Conservation (phyloP, 2,797 vertebrate species). For the Argya squamiceps region DNA sequence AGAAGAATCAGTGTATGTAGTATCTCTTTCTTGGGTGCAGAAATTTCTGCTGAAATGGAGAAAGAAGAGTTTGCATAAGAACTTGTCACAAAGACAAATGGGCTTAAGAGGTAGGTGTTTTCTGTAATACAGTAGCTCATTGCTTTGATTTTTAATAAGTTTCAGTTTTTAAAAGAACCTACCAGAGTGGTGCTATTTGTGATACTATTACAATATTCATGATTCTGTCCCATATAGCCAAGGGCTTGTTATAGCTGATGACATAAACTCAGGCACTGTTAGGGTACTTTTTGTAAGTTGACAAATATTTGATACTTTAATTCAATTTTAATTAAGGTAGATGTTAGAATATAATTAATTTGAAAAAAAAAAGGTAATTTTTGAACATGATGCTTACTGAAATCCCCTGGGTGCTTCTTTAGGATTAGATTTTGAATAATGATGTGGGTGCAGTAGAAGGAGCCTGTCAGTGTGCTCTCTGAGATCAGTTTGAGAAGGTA, state of each 20-base stretch:
- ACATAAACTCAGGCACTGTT: neutral
- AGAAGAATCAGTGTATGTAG: neutral
- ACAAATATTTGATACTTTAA: neutral
- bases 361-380: neutral
- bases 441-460: neutral
- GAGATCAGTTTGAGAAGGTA: neutral
- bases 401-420: neutral
- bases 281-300: neutral
- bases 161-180: neutral
- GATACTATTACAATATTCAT: neutral
- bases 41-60: neutral
- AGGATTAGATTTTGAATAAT: neutral
- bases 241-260: neutral
- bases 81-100: neutral
- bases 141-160: neutral
- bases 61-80: neutral
- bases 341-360: neutral
- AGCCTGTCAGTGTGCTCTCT: neutral
- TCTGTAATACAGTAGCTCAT: neutral
- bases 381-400: neutral
- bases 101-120: neutral
- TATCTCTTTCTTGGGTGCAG: neutral
- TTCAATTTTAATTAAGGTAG: neutral
- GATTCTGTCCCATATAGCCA: neutral
- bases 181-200: neutral